phyloP scores from a whole-genome alignment of 1,140 invertebrate genomes.

The Eurosta solidaginis region DNA sequence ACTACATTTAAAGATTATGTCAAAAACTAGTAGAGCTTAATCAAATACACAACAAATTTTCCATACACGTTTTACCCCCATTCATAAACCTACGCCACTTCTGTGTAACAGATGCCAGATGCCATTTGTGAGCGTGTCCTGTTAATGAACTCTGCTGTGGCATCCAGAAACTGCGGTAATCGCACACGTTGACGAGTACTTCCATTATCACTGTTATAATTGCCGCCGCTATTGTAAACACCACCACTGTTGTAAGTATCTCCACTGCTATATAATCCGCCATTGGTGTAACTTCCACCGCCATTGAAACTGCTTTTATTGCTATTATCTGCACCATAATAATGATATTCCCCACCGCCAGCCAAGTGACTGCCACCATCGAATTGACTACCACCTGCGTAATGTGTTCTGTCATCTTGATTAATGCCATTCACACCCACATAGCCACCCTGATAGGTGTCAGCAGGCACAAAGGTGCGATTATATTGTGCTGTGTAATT shows the following conservation, averaged over 20 bases:
- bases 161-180: constrained; percentile 43
- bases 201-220: not conserved
- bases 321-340: not conserved
- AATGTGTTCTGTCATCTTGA: not conserved
- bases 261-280: not conserved
- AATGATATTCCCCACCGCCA: not conserved
- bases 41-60: too few relatives aligned
- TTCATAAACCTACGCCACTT: constrained; percentile 64
- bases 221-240: not conserved
- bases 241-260: not conserved
- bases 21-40: too few relatives aligned
- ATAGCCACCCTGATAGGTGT: constrained; percentile 41
- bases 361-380: not conserved
- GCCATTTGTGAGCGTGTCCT: constrained; percentile 52
- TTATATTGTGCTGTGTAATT: constrained; percentile 20
- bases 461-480: constrained; percentile 44
- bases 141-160: constrained; percentile 53
- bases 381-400: not conserved
- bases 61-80: too few relatives aligned
- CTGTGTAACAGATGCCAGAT: constrained; percentile 63
- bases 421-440: not conserved
- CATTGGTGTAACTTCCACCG: not conserved
- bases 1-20: too few relatives aligned
- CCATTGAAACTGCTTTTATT: not conserved
- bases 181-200: not conserved